Evolutionary conservation across 2,113 vertebrate species (phyloP).

Genomic region (Gallinago jamesoni): DNA sequence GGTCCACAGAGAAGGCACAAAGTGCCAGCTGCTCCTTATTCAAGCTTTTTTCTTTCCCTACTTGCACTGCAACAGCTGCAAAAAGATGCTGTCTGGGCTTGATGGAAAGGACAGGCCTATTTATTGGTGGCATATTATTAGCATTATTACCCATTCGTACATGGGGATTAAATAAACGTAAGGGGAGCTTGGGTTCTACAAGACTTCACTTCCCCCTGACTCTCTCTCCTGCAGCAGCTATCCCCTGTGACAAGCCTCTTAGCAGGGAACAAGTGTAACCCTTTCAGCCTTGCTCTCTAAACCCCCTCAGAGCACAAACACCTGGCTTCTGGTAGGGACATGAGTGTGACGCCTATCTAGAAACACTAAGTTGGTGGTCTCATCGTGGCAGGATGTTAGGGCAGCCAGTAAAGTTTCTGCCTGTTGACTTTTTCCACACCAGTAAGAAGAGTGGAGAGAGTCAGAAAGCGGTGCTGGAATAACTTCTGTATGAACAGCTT

Average conservation of each 20-base stretch:
- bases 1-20: neutral
- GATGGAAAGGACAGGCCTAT: neutral
- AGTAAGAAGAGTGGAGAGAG: neutral
- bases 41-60: neutral
- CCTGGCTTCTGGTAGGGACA: neutral
- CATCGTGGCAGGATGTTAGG: rapidly evolving
- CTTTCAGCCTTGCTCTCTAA: neutral
- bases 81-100: neutral
- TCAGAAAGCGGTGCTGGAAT: neutral
- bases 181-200: neutral
- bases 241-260: conserved; percentile 9
- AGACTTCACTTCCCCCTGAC: neutral
- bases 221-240: neutral
- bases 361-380: neutral
- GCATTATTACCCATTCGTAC: neutral
- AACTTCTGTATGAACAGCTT: neutral
- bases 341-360: neutral
- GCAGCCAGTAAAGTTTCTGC: neutral
- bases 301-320: neutral
- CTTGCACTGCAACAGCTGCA: conserved; percentile 35
- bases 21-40: conserved; percentile 39
- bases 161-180: neutral
- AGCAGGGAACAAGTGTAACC: neutral
- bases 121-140: neutral
- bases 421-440: neutral